phyloP scores from a whole-genome alignment of 2,888 invertebrate species.

The Aspidiotus rigidus region DNA sequence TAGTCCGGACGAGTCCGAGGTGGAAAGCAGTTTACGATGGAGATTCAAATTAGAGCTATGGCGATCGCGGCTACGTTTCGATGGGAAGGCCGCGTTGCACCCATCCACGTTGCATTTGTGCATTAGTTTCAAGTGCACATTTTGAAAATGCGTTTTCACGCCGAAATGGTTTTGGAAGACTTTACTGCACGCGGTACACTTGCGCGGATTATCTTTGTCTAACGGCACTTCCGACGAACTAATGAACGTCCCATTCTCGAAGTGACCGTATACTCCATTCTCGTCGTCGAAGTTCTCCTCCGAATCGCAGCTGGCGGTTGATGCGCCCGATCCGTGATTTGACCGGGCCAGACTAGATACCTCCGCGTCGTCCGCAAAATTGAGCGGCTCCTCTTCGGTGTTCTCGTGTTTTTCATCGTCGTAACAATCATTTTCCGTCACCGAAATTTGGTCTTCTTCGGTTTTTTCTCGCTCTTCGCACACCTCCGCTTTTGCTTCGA shows the following conservation, averaged over 20 bases:
- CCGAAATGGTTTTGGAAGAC: slow-evolving; percentile 88
- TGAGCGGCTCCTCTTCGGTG: slow-evolving; percentile 39
- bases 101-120: slow-evolving; percentile 91
- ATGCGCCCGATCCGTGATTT: slow-evolving; percentile 44
- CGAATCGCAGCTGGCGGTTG: slow-evolving; percentile 42
- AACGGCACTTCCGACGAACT: slow-evolving; percentile 74
- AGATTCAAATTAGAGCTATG: slow-evolving; percentile 86
- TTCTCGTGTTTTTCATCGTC: slow-evolving; percentile 42
- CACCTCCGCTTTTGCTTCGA: slow-evolving; percentile 12
- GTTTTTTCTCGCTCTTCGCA: slow-evolving; percentile 36
- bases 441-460: slow-evolving; percentile 25
- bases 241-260: slow-evolving; percentile 58
- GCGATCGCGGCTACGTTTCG: slow-evolving; percentile 81
- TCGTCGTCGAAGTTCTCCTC: slow-evolving; percentile 46
- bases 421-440: slow-evolving; percentile 37
- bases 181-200: slow-evolving; percentile 86
- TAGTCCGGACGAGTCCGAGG: slow-evolving; percentile 43
- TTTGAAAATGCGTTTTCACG: slow-evolving; percentile 90
- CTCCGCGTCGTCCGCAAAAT: slow-evolving; percentile 19
- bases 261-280: slow-evolving; percentile 62
- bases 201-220: slow-evolving; percentile 81
- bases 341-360: slow-evolving; percentile 18
- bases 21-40: slow-evolving; percentile 77
- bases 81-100: slow-evolving; percentile 89
- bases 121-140: slow-evolving; percentile 88